phyloP scores from a whole-genome alignment of 2,797 vertebrate genomes.

The Siniperca scherzeri region DNA sequence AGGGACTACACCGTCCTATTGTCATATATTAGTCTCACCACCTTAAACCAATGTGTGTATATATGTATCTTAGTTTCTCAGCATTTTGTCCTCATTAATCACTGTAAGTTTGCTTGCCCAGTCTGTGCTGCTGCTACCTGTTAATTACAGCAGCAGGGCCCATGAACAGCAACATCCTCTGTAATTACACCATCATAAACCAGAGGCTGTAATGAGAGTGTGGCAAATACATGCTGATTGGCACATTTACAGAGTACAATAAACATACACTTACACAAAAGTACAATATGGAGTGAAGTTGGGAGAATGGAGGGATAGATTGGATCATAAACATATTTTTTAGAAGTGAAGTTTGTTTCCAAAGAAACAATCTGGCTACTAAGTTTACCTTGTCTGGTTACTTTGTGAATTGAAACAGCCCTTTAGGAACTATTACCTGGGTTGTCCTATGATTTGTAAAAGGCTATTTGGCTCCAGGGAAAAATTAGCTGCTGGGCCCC shows the following conservation, averaged over 20 bases:
- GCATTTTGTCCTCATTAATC: constrained; percentile 16
- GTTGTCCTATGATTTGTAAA: neutral
- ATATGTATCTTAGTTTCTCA: neutral
- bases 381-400: neutral
- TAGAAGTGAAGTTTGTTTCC: neutral
- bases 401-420: neutral
- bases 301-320: neutral
- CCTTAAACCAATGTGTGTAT: neutral
- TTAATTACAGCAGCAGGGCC: constrained; percentile 17
- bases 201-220: neutral
- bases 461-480: too few species aligned
- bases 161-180: neutral
- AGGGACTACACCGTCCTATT: too few species aligned
- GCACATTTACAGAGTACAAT: constrained; percentile 1
- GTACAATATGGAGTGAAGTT: neutral
- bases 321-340: neutral
- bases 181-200: constrained; percentile 33
- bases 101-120: constrained; percentile 8
- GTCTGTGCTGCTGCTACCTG: neutral
- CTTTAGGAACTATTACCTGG: neutral
- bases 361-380: neutral
- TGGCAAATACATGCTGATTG: neutral
- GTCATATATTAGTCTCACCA: neutral
- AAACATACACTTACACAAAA: neutral
- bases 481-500: neutral